phyloP scores from a whole-genome alignment of 2,797 vertebrate species.

The Myotis findleyi region DNA sequence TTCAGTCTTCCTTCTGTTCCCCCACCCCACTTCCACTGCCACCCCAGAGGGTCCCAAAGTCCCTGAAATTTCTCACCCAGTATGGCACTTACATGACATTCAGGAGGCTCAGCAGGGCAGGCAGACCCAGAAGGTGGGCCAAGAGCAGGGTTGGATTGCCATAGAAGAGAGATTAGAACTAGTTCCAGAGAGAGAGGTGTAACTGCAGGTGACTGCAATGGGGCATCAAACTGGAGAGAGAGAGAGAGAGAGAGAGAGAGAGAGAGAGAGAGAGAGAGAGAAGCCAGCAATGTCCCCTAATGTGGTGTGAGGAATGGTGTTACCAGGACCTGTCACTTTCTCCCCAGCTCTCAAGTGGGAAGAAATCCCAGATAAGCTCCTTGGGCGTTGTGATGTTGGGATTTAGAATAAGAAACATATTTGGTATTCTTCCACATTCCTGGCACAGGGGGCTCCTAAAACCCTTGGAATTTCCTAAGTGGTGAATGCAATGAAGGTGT shows the following conservation, averaged over 20 bases:
- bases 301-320: neutral
- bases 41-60: neutral
- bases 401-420: neutral
- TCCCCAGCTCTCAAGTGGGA: neutral
- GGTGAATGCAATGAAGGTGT: neutral
- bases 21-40: neutral
- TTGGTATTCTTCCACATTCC: neutral
- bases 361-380: neutral
- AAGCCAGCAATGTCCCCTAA: neutral
- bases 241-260: neutral
- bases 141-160: neutral
- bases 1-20: neutral
- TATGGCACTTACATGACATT: neutral
- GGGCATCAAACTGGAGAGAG: neutral
- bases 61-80: neutral
- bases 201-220: neutral
- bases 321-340: neutral
- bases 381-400: neutral
- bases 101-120: constrained; percentile 54
- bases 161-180: neutral
- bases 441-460: neutral
- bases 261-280: neutral
- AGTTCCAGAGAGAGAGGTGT: neutral
- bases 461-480: constrained; percentile 15
- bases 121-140: constrained; percentile 68